phyloP scores from a whole-genome alignment of 2,888 invertebrate species.

The Gisinianus flammeolus region DNA sequence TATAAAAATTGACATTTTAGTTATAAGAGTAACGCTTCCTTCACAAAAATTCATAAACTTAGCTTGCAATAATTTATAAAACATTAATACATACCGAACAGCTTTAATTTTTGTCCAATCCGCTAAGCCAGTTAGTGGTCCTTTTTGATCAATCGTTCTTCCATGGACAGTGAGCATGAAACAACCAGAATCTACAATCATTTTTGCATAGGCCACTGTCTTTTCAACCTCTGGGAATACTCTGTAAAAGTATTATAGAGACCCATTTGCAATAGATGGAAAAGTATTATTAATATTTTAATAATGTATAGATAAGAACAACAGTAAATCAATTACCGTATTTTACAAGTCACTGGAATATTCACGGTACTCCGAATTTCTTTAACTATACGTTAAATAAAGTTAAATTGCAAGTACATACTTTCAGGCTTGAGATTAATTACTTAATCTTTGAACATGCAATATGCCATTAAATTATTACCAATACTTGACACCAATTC shows the following conservation, averaged over 20 bases:
- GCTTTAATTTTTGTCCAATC: slow-evolving; percentile 92
- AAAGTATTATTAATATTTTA: too few species aligned
- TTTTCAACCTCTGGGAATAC: slow-evolving; percentile 83
- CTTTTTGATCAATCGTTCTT: slow-evolving; percentile 92
- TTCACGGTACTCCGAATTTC: slow-evolving; percentile 73
- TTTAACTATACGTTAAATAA: slow-evolving; percentile 66
- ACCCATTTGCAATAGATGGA: too few species aligned
- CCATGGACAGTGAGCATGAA: slow-evolving; percentile 94
- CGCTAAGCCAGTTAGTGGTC: slow-evolving; percentile 92
- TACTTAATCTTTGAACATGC: neutral
- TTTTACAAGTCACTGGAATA: slow-evolving; percentile 96
- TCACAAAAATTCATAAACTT: too few species aligned
- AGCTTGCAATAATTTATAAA: too few species aligned
- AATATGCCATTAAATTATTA: slow-evolving; percentile 61
- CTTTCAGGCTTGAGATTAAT: too few species aligned
- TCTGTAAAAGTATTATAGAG: too few species aligned
- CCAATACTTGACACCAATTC: slow-evolving; percentile 80
- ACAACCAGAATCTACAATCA: slow-evolving; percentile 93
- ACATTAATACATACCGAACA: slow-evolving; percentile 82
- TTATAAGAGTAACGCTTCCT: too few species aligned
- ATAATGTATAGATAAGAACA: too few species aligned
- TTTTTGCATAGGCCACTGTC: slow-evolving; percentile 89
- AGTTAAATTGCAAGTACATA: too few species aligned
- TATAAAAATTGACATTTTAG: too few species aligned
- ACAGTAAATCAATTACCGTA: too few species aligned